Evolutionary conservation across 2,888 invertebrate genomes (phyloP).

Genomic region (Odontomyia ornata): DNA sequence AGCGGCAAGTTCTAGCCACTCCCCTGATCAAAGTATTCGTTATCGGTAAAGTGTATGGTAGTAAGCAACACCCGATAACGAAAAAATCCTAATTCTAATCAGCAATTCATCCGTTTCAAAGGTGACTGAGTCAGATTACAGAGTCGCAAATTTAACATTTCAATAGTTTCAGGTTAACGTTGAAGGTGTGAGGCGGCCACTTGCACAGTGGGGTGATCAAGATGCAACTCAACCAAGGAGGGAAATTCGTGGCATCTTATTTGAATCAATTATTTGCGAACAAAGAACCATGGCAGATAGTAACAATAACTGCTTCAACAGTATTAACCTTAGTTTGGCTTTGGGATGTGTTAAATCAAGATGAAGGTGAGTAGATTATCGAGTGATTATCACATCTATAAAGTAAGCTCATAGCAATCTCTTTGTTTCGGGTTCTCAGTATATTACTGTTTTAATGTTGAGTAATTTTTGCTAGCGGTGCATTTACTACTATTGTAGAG

Average conservation of each 20-base stretch:
- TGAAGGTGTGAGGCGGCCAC: background rate
- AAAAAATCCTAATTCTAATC: background rate
- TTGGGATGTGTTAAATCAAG: conserved; percentile 75
- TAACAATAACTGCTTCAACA: conserved; percentile 77
- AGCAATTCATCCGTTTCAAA: conserved; percentile 19
- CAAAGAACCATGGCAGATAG: conserved; percentile 85
- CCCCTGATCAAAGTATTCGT: background rate
- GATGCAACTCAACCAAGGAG: conserved; percentile 7
- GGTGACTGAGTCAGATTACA: background rate
- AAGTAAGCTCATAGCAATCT: background rate
- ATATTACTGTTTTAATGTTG: background rate
- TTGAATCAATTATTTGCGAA: conserved; percentile 65
- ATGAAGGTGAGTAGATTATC: conserved; percentile 72
- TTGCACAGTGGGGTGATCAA: too few relatives aligned
- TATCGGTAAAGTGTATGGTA: conserved; percentile 1
- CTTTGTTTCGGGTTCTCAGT: background rate
- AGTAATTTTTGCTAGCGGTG: too few relatives aligned
- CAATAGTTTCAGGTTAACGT: background rate
- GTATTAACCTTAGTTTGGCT: conserved; percentile 78
- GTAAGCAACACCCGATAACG: background rate
- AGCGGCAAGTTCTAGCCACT: too few relatives aligned
- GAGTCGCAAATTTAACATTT: background rate
- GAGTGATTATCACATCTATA: background rate
- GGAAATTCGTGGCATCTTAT: background rate
- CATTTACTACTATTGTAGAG: too few relatives aligned